A percentile compares a stretch with the other conserved stretches of the same genome.
Conservation (phyloP, 2,797 vertebrate genomes). For the Lagocephalus sceleratus region DNA sequence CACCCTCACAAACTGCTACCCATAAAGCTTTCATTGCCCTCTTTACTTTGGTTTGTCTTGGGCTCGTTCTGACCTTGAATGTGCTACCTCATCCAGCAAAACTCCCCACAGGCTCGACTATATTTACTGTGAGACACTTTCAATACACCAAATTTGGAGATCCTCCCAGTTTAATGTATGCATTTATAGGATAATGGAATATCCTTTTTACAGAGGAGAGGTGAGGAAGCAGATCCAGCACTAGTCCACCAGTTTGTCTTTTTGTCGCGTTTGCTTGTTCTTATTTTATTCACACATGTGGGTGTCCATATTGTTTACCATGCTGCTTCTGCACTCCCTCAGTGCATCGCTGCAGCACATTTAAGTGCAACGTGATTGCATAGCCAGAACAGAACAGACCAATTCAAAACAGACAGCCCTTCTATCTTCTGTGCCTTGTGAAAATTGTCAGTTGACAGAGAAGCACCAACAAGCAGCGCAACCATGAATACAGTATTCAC, state of each 20-base stretch:
- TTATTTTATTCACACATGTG: constrained; percentile 36
- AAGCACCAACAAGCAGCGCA: constrained; percentile 4
- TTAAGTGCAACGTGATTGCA: constrained; percentile 12
- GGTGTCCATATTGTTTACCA: constrained; percentile 46
- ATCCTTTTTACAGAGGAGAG: too few species aligned
- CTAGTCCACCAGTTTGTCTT: neutral
- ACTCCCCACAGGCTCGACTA: neutral
- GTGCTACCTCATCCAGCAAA: neutral
- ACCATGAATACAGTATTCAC: neutral
- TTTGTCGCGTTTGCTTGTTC: constrained; percentile 21
- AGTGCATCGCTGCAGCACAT: constrained; percentile 50
- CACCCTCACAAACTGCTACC: neutral
- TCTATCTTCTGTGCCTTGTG: constrained; percentile 16
- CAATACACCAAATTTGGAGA: neutral
- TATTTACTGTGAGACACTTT: too few species aligned
- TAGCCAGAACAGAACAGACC: constrained; percentile 15
- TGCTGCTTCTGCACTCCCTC: constrained; percentile 35
- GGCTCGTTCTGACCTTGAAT: neutral
- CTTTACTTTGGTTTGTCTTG: neutral
- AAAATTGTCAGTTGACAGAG: constrained; percentile 11
- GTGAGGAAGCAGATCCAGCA: too few species aligned
- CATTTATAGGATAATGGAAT: too few species aligned
- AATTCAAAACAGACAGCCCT: constrained; percentile 10
- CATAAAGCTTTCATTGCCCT: neutral
- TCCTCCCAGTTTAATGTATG: too few species aligned